Evolutionary conservation across 2,113 vertebrate genomes (phyloP).

Genomic region (Zosterops japonicus): DNA sequence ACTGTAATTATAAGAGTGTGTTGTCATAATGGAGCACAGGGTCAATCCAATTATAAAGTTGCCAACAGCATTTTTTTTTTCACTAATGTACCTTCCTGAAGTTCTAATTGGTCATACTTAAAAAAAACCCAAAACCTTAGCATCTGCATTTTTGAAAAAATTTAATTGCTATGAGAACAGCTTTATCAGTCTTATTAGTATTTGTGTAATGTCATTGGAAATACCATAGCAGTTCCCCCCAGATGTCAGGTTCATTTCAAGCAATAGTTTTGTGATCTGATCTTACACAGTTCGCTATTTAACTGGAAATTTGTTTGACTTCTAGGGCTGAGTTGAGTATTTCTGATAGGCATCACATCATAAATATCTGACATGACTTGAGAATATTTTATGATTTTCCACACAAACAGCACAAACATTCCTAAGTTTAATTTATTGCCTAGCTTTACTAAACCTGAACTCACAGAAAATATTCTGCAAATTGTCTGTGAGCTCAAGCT

Average conservation of each 20-base stretch:
- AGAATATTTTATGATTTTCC: conserved; percentile 55
- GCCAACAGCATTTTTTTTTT: background rate
- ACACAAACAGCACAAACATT: background rate
- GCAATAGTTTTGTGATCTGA: conserved; percentile 50
- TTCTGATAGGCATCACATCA: conserved; percentile 46
- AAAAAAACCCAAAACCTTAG: conserved; percentile 5
- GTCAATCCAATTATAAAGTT: conserved; percentile 45
- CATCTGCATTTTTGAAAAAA: conserved; percentile 17
- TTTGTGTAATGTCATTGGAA: conserved; percentile 31
- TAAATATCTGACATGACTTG: conserved; percentile 68
- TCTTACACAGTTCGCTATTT: conserved; percentile 30
- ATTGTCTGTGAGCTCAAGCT: background rate
- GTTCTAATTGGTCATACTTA: background rate
- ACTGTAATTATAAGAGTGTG: conserved; percentile 23
- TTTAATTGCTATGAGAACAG: conserved; percentile 12
- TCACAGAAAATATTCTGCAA: background rate
- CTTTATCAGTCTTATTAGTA: background rate
- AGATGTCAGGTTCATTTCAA: conserved; percentile 47
- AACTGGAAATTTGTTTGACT: conserved; percentile 60
- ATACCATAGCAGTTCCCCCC: conserved; percentile 11
- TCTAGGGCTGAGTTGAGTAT: conserved; percentile 25
- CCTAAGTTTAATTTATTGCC: background rate
- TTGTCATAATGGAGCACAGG: background rate
- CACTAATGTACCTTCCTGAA: background rate
- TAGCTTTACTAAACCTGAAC: background rate